Conservation (phyloP, 2,113 vertebrate species). For the Otolemur garnettii region DNA sequence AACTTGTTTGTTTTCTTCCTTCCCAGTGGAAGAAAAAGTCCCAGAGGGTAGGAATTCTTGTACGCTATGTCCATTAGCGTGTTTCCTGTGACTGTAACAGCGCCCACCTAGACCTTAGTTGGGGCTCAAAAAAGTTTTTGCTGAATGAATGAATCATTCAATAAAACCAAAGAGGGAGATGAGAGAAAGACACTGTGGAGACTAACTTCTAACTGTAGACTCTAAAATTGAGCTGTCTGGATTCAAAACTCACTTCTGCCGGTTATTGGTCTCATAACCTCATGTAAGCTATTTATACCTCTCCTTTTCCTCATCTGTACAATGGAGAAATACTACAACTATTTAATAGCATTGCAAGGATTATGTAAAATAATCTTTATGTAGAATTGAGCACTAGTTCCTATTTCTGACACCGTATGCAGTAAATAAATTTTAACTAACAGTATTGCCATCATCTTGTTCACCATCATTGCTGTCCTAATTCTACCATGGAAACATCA, state of each 20-base stretch:
- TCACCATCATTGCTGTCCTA: not conserved
- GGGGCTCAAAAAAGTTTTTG: not conserved
- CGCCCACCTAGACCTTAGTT: not conserved
- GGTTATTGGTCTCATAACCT: not conserved
- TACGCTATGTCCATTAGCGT: not conserved
- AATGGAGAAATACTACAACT: not conserved
- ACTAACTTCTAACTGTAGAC: not conserved
- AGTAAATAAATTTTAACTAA: not conserved
- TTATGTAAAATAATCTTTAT: not conserved
- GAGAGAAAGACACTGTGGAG: not conserved
- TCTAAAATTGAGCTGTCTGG: not conserved
- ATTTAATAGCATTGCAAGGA: not conserved
- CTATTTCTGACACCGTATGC: not conserved
- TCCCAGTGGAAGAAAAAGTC: not conserved
- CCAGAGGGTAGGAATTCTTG: not conserved
- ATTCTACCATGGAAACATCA: not conserved
- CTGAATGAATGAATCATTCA: not conserved
- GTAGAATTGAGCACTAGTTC: not conserved
- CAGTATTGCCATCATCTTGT: not conserved
- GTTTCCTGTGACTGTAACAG: not conserved
- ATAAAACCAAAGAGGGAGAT: not conserved
- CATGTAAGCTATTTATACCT: not conserved
- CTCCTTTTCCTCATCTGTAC: not conserved
- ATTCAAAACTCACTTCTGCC: constrained; percentile 7
- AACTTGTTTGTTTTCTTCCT: constrained; percentile 25